A percentile compares a stretch with the other conserved stretches of the same genome.
Evolutionary conservation across 2,797 vertebrate genomes (phyloP).

Genomic region (Myotis pilosus): DNA sequence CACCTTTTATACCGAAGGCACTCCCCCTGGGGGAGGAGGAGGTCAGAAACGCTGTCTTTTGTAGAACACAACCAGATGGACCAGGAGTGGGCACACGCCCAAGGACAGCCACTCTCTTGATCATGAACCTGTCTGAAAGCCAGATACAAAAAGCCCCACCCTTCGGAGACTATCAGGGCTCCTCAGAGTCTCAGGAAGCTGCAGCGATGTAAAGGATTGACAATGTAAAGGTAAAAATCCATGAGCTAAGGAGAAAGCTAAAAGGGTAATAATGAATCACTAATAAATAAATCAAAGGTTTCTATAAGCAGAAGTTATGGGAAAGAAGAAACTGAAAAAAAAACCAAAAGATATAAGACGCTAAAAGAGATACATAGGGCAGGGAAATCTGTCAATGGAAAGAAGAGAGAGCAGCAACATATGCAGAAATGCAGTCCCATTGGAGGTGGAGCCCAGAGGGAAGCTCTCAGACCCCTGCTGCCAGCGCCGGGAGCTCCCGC

Average conservation of each 20-base stretch:
- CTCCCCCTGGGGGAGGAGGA: accelerated
- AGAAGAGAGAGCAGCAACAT: not conserved
- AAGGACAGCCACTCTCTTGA: not conserved
- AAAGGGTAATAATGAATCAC: not conserved
- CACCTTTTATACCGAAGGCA: not conserved
- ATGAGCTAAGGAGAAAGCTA: not conserved
- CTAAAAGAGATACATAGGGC: not conserved
- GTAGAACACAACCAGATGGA: no score
- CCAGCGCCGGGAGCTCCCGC: accelerated
- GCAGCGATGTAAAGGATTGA: not conserved
- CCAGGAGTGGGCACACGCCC: not conserved
- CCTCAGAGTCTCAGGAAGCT: not conserved
- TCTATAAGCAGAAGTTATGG: not conserved
- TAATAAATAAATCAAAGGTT: not conserved
- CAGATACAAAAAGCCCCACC: not conserved
- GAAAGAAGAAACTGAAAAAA: not conserved
- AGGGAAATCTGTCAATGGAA: not conserved
- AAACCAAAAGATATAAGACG: not conserved
- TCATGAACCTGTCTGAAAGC: not conserved
- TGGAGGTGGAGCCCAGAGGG: accelerated
- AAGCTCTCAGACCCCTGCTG: no score
- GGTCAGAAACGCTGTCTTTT: not conserved
- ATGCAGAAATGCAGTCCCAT: no score
- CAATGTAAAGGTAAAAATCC: not conserved
- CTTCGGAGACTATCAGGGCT: not conserved